Base-by-base conservation (phyloP, 2,113 vertebrate genomes). In the Picathartes gymnocephalus region DNA sequence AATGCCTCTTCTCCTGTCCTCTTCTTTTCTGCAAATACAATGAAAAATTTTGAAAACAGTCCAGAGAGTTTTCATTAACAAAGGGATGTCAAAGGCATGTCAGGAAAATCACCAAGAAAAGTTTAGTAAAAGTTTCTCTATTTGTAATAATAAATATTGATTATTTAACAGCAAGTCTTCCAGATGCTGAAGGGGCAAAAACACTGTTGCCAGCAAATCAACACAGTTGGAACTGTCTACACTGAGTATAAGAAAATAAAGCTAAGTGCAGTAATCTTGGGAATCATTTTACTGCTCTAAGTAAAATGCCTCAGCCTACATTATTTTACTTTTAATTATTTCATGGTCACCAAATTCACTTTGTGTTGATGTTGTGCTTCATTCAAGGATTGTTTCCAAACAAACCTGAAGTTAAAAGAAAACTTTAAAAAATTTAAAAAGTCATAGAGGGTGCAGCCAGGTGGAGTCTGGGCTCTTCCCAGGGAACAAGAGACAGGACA, bases 111-210 rank as follows among this genome's bases (percentile, higher is more conserved):
- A 91, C 92, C 23, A 37, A 47, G 56, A 68, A 30, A 66, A 91
- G 30, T 71, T 90, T 81, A 94, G 71, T 58, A 76, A 92, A 90
- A 5, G 10, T 64, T 89, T 95, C 62, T 87, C 69, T 24, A 37
- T 86, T 89, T 93, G 88, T 91, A 96, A 93, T 85, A 89, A 82
- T 78, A 92, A 91, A 87, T 92, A 94, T 87, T 71, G 83, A 91
- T 93, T 87, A 89, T 94, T 94, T 96, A 90, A 82, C 78, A 94
- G n/a, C 48, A 58, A 83, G 33, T 25, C 47, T 96, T 87, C 70
- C 68, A 96, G 88, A 88, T 69, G 86, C 84, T 96, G 92, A 95
- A 89, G 87, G 44, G 33, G 72, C 83, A 94, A 86, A 93, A 86
- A 12, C 24, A 68, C 16, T 64, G 20, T 7, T 74, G 82, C 77